Evolutionary conservation across 2,797 vertebrate genomes (phyloP).

Genomic region (Crocodylus rhombifer): DNA sequence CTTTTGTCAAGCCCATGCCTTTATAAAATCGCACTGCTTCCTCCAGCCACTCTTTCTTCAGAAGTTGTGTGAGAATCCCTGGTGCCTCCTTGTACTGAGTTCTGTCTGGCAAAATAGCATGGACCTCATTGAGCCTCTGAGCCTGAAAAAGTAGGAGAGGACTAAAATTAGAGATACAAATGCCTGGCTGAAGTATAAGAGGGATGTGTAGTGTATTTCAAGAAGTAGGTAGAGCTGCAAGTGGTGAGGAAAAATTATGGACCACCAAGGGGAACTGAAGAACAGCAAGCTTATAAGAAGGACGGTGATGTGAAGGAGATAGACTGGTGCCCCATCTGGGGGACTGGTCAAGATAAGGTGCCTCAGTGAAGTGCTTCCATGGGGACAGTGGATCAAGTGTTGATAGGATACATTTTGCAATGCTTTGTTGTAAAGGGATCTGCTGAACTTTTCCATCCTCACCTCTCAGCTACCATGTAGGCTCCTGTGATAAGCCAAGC

Average conservation of each 20-base stretch:
- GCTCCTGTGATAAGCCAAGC: not conserved
- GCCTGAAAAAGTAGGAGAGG: not conserved
- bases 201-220: not conserved
- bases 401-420: too few species aligned
- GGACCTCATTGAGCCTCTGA: not conserved
- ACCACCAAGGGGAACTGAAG: not conserved
- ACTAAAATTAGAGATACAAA: not conserved
- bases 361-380: not conserved
- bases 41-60: not conserved
- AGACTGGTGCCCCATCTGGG: not conserved
- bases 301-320: not conserved
- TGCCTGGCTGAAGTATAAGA: rapidly evolving
- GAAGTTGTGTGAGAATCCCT: not conserved
- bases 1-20: not conserved
- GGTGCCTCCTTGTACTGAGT: not conserved
- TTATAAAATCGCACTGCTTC: not conserved
- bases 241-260: not conserved
- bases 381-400: not conserved
- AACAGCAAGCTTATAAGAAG: not conserved
- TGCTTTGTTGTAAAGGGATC: not conserved
- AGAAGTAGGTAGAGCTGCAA: rapidly evolving
- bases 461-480: not conserved
- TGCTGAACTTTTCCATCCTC: not conserved
- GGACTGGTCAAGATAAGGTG: not conserved
- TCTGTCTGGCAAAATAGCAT: not conserved